Evolutionary conservation across 2,797 vertebrate species (phyloP).

Genomic region (Trematomus bernacchii): DNA sequence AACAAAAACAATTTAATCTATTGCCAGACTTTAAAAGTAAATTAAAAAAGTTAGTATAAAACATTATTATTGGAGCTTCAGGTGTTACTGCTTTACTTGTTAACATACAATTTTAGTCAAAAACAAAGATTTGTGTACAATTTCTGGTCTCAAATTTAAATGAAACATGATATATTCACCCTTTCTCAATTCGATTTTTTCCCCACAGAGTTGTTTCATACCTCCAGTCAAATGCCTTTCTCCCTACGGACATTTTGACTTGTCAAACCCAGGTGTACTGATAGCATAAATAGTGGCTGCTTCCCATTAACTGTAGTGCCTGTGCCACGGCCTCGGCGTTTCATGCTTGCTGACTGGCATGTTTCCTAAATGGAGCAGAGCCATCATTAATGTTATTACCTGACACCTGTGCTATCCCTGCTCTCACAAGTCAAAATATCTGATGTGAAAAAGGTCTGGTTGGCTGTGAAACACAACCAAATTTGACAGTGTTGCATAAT

Average conservation of each 20-base stretch:
- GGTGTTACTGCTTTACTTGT: background rate
- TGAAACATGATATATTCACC: background rate
- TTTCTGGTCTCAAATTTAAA: background rate
- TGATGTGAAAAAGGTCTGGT: background rate
- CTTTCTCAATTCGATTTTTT: background rate
- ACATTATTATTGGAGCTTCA: background rate
- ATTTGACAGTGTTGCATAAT: background rate
- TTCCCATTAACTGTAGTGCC: conserved; percentile 1
- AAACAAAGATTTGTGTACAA: background rate
- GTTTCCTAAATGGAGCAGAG: conserved; percentile 25
- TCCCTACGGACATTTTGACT: conserved; percentile 6
- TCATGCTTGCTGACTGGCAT: conserved; percentile 6
- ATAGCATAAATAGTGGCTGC: conserved; percentile 26
- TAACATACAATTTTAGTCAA: background rate
- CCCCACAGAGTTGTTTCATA: conserved; percentile 27
- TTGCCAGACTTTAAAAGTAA: no score
- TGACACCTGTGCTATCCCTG: conserved; percentile 11
- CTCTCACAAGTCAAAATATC: background rate
- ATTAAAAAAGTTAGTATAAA: background rate
- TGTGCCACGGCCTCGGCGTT: background rate
- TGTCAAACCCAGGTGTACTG: conserved; percentile 18
- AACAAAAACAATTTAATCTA: no score
- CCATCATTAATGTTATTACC: conserved; percentile 6
- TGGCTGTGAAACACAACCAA: conserved; percentile 1
- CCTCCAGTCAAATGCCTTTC: conserved; percentile 11